phyloP scores from a whole-genome alignment of 35 echinoderm and acorn worm species.

The Stichopus chloronotus region DNA sequence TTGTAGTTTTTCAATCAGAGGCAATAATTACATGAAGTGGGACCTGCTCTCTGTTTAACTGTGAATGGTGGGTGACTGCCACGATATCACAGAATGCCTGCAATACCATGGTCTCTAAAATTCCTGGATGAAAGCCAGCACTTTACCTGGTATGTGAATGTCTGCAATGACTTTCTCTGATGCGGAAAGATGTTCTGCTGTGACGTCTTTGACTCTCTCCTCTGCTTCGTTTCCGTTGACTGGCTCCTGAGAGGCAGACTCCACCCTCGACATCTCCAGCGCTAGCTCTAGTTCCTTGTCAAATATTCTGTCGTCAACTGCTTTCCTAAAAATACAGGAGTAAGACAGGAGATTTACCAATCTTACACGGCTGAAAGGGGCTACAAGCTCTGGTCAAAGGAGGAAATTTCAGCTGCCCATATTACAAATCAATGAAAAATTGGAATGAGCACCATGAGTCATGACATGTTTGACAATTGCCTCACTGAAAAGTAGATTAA shows the following conservation, averaged over 20 bases:
- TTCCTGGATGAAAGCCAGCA: too few species aligned
- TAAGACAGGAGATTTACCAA: not conserved
- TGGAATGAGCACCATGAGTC: not conserved
- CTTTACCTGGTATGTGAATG: slow-evolving; percentile 9
- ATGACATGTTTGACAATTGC: not conserved
- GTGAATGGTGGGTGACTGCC: too few species aligned
- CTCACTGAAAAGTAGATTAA: not conserved
- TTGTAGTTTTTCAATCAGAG: too few species aligned
- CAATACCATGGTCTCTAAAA: too few species aligned
- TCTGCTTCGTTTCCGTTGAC: not conserved
- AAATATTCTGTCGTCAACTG: slow-evolving; percentile 32
- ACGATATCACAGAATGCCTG: too few species aligned
- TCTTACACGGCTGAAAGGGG: not conserved
- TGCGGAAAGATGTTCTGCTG: not conserved
- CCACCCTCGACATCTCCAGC: slow-evolving; percentile 14
- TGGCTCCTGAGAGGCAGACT: not conserved
- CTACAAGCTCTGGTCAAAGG: not conserved
- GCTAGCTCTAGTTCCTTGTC: slow-evolving; percentile 28
- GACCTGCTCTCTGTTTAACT: too few species aligned
- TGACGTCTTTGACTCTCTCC: not conserved
- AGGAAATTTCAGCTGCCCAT: not conserved
- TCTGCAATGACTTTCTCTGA: not conserved
- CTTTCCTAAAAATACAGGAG: slow-evolving; percentile 6
- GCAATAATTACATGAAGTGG: too few species aligned
- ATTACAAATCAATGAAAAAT: not conserved